Conservation (phyloP, 1,140 invertebrate genomes). For the Brachionus rotundiformis region DNA sequence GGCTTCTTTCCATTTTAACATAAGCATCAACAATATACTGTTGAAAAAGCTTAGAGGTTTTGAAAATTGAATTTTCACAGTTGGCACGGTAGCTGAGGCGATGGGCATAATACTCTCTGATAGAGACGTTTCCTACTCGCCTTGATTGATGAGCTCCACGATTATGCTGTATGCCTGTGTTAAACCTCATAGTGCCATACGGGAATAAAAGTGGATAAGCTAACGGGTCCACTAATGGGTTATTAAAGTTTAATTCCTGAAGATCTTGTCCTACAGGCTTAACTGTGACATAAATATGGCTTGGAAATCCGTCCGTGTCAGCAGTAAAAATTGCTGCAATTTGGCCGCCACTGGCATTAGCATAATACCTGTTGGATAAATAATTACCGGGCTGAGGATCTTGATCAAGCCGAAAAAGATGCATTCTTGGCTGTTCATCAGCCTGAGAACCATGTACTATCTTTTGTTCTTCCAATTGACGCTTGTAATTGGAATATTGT, state of each 20-base stretch:
- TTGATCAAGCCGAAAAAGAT: background rate
- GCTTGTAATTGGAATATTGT: background rate
- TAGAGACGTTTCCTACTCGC: background rate
- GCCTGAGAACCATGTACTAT: background rate
- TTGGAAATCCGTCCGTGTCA: background rate
- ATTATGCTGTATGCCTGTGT: background rate
- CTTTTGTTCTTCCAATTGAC: background rate
- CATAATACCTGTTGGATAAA: background rate
- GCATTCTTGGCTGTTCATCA: background rate
- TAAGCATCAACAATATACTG: constrained; percentile 54
- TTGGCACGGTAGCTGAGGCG: background rate
- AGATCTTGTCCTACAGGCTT: background rate
- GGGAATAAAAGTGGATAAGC: constrained; percentile 21
- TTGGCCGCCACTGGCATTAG: background rate
- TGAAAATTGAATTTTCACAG: background rate
- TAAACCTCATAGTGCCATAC: background rate
- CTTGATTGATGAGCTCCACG: background rate
- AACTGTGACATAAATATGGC: background rate
- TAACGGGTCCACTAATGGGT: background rate
- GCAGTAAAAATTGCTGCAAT: background rate
- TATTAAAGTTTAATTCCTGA: background rate
- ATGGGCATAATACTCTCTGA: background rate
- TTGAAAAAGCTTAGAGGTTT: constrained; percentile 24
- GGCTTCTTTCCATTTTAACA: constrained; percentile 59
- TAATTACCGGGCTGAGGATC: background rate